A percentile compares a stretch with the other conserved stretches of the same genome.
Conservation (phyloP, 1,140 invertebrate genomes). For the Drosophila leontia region DNA sequence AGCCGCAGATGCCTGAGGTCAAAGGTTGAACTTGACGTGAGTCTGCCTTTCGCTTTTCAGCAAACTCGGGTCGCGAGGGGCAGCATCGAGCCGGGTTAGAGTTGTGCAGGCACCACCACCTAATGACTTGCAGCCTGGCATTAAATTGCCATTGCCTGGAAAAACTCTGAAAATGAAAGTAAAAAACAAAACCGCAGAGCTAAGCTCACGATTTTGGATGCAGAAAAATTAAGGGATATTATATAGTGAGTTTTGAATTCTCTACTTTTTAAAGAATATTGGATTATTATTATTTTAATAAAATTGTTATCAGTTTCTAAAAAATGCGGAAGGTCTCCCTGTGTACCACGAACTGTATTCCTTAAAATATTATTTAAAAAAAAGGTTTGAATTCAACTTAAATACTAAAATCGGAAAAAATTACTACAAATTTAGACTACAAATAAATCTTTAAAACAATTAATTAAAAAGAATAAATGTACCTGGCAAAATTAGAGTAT, state of each 20-base stretch:
- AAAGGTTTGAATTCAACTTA: not conserved
- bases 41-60: slow-evolving; percentile 58
- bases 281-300: not conserved
- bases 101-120: slow-evolving; percentile 42
- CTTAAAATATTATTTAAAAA: not conserved
- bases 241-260: slow-evolving; percentile 19
- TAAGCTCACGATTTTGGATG: slow-evolving; percentile 60
- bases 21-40: slow-evolving; percentile 64
- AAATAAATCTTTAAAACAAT: not conserved
- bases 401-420: not conserved
- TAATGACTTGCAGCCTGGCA: slow-evolving; percentile 48
- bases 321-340: not conserved
- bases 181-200: slow-evolving; percentile 8
- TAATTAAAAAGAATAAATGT: not conserved
- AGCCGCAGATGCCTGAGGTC: slow-evolving; percentile 33
- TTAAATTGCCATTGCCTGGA: slow-evolving; percentile 50
- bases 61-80: slow-evolving; percentile 11
- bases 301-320: not conserved
- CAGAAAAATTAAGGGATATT: slow-evolving; percentile 1
- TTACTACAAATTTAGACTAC: too few relatives aligned
- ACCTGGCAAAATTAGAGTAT: slow-evolving; percentile 2
- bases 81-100: slow-evolving; percentile 34
- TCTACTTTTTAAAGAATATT: slow-evolving; percentile 5
- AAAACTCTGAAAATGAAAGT: slow-evolving; percentile 58
- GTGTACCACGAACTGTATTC: too few relatives aligned